Evolutionary conservation across 2,797 vertebrate genomes (phyloP).

Genomic region (Emys orbicularis): DNA sequence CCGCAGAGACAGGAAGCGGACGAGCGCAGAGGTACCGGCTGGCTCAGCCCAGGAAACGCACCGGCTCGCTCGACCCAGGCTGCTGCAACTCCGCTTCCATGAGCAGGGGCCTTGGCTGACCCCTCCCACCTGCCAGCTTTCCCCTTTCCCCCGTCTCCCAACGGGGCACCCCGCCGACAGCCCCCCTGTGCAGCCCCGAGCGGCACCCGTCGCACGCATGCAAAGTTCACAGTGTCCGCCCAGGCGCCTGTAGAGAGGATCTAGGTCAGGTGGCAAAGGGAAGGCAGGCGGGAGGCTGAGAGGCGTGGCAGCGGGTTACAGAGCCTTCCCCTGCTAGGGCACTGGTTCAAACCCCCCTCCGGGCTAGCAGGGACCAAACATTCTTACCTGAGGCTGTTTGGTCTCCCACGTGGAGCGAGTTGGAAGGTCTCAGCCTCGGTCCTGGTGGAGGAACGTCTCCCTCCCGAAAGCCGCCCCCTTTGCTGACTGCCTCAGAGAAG

Average conservation of each 20-base stretch:
- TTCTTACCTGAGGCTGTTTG: background rate
- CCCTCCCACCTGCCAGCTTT: background rate
- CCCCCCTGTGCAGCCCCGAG: background rate
- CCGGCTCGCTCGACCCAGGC: background rate
- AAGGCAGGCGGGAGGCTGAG: background rate
- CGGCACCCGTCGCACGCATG: no score
- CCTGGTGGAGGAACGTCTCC: background rate
- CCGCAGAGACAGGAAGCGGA: background rate
- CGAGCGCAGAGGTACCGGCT: background rate
- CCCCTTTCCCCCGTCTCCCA: background rate
- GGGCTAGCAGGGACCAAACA: background rate
- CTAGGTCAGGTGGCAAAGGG: background rate
- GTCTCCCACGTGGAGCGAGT: background rate
- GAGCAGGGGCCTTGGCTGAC: background rate
- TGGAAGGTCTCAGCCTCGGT: background rate
- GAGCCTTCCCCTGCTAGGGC: background rate
- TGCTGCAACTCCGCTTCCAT: background rate
- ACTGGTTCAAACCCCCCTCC: background rate
- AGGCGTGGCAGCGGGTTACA: background rate
- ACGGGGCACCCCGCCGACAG: accelerated
- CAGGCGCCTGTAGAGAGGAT: background rate
- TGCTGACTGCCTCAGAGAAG: background rate
- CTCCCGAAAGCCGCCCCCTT: accelerated
- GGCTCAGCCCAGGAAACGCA: background rate
- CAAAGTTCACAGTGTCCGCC: no score